These are phyloP conservation scores for Microplitis demolitor DNA, from an alignment of 1,140 invertebrate genomes.

Conservation along the genomic window DNA sequence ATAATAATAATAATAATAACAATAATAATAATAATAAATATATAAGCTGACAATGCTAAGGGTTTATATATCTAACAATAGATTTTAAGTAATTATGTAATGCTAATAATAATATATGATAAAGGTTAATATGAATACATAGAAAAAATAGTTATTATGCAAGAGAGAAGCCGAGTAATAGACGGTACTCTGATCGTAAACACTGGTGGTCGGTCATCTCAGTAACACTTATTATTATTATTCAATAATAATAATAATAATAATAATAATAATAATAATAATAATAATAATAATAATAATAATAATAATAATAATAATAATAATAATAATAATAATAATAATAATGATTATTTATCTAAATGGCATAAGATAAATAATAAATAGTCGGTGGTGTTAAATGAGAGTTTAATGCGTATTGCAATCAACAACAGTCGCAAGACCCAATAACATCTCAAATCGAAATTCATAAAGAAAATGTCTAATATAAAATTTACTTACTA, in stretches of 20 bases:
- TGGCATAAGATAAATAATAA: background rate
- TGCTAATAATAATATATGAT: background rate
- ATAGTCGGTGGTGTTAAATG: conserved; percentile 3
- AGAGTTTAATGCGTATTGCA: conserved; percentile 43
- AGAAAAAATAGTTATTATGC: background rate
- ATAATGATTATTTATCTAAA: background rate
- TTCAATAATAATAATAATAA: no score
- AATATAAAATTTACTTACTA: no score
- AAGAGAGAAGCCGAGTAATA: background rate
- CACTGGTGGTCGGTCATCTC: background rate
- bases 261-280: background rate
- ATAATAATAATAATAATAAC: no score
- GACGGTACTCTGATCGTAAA: background rate
- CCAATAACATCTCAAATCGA: conserved; percentile 36
- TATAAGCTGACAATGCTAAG: background rate
- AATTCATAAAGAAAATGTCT: conserved; percentile 20
- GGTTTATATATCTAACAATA: background rate
- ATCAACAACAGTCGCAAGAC: conserved; percentile 47
- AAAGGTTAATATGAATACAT: background rate
- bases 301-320: background rate
- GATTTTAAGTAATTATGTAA: background rate
- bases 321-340: background rate
- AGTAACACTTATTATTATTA: no score
- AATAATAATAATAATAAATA: no score
- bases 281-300: background rate